Base-by-base conservation (phyloP, 2,113 vertebrate genomes). In the Chionis minor region DNA sequence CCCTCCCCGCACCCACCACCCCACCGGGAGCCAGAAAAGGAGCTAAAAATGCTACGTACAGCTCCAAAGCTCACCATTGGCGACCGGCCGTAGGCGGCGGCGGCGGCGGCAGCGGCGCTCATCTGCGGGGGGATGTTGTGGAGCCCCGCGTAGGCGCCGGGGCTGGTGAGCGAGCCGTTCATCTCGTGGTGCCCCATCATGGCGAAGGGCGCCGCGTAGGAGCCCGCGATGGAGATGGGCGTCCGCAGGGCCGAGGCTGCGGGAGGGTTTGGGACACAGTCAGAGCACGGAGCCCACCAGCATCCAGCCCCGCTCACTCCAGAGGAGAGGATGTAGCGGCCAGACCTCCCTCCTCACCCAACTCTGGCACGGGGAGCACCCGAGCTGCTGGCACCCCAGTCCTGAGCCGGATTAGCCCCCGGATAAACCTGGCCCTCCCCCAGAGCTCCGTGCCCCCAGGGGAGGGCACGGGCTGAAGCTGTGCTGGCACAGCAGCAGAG, bases 151-250 rank as follows among this genome's bases (percentile, higher is more conserved):
- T 99, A 99, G 90, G 99, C 99, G 0, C 99, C 98, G 0, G 99
- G 99, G 96, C 99, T 99, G 90, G 98, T 98, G 79, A 99, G 98
- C 6, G 99, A 99, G 21, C 99, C 99, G 14, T 99, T 99, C 99
- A 99, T 99, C 92, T 99, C 99, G 4, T 99, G 99, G 94, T 99
- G 99, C 66, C 99, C 98, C 99, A 99, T 99, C 99, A 99, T 99
- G 40, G 99, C 99, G 6, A 99, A 99, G 2, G 99, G 99, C 1
- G 98, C 88, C 1, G 98, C 98, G 2, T 99, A 99, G 20, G 99
- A 99, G n/a, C 99, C 98, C 1, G 98, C 98, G 4, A 99, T 98
- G 70, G 99, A 99, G 96, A 99, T 97, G 28, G 99, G 99, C 0
- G 99, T 99, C 32, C 99, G 98, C 90, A 99, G 98, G 32, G 99